Percentiles rank a stretch among this genome's conserved stretches.
Evolutionary conservation across 2,888 invertebrate genomes (phyloP).

Genomic region (Schrankia costaestrigalis): DNA sequence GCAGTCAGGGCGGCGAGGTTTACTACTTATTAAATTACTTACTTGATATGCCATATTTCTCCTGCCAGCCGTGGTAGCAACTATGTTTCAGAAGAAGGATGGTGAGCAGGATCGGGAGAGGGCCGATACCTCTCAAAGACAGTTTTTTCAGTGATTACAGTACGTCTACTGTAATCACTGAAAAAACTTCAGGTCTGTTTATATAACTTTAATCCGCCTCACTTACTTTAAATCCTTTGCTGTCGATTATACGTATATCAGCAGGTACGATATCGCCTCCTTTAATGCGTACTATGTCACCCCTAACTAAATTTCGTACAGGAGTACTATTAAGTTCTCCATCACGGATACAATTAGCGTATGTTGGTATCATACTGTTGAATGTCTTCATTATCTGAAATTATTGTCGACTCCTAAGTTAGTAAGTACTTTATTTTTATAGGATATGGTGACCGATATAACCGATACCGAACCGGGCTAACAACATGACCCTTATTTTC

Average conservation of each 20-base stretch:
- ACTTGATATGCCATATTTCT: too few species aligned
- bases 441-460: neutral
- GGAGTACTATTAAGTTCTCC: conserved; percentile 88
- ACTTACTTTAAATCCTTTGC: conserved; percentile 90
- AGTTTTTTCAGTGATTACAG: neutral
- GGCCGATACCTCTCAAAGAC: too few species aligned
- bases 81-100: too few species aligned
- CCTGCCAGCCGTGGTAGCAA: too few species aligned
- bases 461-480: neutral
- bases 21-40: too few species aligned
- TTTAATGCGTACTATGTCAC: conserved; percentile 92
- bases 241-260: conserved; percentile 96
- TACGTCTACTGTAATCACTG: neutral
- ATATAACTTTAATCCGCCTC: too few species aligned
- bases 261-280: conserved; percentile 99
- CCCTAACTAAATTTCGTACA: conserved; percentile 94
- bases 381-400: conserved; percentile 97
- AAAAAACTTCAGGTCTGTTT: neutral
- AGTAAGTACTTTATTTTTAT: neutral
- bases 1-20: too few species aligned
- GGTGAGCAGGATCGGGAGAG: too few species aligned
- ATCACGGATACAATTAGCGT: conserved; percentile 93
- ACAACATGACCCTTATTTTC: too few species aligned
- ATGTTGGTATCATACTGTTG: conserved; percentile 97
- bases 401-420: neutral